Evolutionary conservation across 2,113 vertebrate species (phyloP).

Genomic region (Drymodes brunneopygia): DNA sequence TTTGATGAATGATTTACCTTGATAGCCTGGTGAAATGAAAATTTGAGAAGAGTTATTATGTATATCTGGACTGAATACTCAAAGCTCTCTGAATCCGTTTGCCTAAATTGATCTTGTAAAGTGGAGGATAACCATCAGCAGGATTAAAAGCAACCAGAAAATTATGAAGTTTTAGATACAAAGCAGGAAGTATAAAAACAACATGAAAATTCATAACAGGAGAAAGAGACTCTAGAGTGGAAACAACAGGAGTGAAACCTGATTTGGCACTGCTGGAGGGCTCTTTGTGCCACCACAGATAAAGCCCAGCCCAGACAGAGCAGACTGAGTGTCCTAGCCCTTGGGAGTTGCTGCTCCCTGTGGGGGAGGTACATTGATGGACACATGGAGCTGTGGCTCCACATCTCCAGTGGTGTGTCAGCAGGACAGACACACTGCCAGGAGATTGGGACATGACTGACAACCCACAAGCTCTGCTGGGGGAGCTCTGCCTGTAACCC

Average conservation of each 20-base stretch:
- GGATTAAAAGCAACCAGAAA: neutral
- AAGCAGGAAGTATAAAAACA: neutral
- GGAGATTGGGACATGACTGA: no score
- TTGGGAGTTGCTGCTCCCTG: accelerated
- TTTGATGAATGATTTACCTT: neutral
- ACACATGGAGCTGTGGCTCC: accelerated
- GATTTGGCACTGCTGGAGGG: neutral
- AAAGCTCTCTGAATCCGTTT: neutral
- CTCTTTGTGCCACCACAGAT: accelerated
- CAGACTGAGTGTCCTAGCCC: neutral
- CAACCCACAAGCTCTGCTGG: accelerated
- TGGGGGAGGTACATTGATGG: accelerated
- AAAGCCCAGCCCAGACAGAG: neutral
- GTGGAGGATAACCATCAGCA: neutral
- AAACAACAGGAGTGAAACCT: neutral
- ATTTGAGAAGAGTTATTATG: neutral
- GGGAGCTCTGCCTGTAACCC: neutral
- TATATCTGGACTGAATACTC: neutral
- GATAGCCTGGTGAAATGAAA: neutral
- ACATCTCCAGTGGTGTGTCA: neutral
- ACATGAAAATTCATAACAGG: neutral
- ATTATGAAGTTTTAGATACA: neutral
- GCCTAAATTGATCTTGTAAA: neutral
- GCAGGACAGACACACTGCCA: neutral
- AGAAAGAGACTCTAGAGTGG: neutral